These are phyloP conservation scores for Montipora capricornis DNA, from an alignment of 64 coral and sea anemone species.

Conservation along the genomic window DNA sequence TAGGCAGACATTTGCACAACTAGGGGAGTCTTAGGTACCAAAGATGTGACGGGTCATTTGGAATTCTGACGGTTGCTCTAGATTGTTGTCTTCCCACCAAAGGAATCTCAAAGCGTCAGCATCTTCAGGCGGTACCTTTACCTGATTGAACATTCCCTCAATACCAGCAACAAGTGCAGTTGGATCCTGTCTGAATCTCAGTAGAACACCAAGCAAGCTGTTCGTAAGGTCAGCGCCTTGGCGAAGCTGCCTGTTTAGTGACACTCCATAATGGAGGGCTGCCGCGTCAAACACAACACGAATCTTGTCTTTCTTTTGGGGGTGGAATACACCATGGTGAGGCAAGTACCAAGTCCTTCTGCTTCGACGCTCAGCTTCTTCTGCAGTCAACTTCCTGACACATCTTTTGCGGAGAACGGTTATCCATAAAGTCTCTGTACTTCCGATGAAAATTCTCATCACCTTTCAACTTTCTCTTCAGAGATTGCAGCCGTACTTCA, in stretches of 20 bases:
- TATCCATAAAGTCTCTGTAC: slow-evolving; percentile 17
- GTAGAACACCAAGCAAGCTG: slow-evolving; percentile 64
- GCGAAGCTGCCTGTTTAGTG: slow-evolving; percentile 53
- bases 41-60: slow-evolving; percentile 82
- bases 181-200: slow-evolving; percentile 65
- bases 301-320: too few relatives aligned
- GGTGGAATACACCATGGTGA: too few relatives aligned
- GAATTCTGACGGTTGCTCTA: slow-evolving; percentile 39
- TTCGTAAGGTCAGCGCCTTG: slow-evolving; percentile 72
- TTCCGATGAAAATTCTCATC: too few relatives aligned
- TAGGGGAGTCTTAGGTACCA: slow-evolving; percentile 65
- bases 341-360: too few relatives aligned
- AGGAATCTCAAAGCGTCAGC: slow-evolving; percentile 63
- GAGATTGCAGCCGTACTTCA: too few relatives aligned
- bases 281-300: slow-evolving; percentile 31
- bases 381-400: too few relatives aligned
- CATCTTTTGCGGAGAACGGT: slow-evolving; percentile 9
- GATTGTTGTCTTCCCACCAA: slow-evolving; percentile 70
- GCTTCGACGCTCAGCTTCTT: too few relatives aligned
- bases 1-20: slow-evolving; percentile 49
- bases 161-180: slow-evolving; percentile 67
- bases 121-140: slow-evolving; percentile 54
- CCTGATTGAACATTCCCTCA: slow-evolving; percentile 77
- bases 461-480: too few relatives aligned
- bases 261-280: neutral